Percentiles rank a stretch among this genome's conserved stretches.
Evolutionary conservation across 2,797 vertebrate genomes (phyloP).

Genomic region (Pseudochirops cupreus): DNA sequence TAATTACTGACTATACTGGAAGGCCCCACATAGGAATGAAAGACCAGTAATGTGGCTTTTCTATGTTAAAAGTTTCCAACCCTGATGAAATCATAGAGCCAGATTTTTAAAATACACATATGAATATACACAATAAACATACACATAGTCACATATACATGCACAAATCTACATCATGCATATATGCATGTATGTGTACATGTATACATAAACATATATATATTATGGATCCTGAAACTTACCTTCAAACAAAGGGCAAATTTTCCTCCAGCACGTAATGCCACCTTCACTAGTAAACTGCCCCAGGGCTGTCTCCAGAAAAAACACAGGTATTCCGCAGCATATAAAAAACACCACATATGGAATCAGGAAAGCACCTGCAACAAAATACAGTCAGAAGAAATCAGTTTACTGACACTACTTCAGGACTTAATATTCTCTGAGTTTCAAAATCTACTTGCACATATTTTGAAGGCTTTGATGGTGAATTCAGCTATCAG

Average conservation of each 20-base stretch:
- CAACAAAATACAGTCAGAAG: slow-evolving; percentile 46
- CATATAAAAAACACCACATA: slow-evolving; percentile 99
- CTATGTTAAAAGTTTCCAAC: background rate
- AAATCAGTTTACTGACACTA: slow-evolving; percentile 14
- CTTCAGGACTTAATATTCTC: background rate
- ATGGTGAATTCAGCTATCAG: background rate
- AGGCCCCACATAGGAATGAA: background rate
- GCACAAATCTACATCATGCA: background rate
- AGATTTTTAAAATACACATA: background rate
- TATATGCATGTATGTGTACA: no score
- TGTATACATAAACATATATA: no score
- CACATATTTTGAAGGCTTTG: background rate
- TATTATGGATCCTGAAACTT: slow-evolving; percentile 59
- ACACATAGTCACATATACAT: background rate
- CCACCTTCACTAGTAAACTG: slow-evolving; percentile 99
- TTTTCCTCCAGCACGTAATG: slow-evolving; percentile 99
- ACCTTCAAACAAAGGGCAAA: slow-evolving; percentile 99
- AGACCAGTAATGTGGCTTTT: background rate
- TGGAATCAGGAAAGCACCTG: slow-evolving; percentile 98
- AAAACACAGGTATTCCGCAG: slow-evolving; percentile 99
- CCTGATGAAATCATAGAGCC: background rate
- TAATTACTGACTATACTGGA: background rate
- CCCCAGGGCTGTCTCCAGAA: slow-evolving; percentile 97
- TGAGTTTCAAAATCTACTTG: slow-evolving; percentile 1
- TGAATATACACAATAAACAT: background rate